Conservation (phyloP, 2,888 invertebrate genomes). For the Acanthosepion pharaonis region DNA sequence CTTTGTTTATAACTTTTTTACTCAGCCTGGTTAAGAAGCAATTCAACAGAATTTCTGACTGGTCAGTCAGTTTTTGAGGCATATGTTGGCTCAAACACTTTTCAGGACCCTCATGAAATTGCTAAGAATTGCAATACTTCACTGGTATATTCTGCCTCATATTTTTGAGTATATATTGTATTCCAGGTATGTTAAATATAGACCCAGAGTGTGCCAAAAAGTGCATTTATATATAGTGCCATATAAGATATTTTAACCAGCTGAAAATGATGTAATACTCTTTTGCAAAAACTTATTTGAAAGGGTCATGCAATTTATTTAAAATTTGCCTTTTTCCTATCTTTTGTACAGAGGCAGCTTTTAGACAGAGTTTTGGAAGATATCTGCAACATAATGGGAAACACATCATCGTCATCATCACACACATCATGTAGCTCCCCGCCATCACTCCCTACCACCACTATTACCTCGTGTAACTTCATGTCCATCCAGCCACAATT, state of each 20-base stretch:
- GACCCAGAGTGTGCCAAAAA: too few relatives aligned
- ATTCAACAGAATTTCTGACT: too few relatives aligned
- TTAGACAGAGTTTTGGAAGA: constrained; percentile 57
- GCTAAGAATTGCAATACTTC: not conserved
- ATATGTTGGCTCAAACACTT: too few relatives aligned
- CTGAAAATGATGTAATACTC: not conserved
- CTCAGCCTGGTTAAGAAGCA: too few relatives aligned
- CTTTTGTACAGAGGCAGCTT: constrained; percentile 56
- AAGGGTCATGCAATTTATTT: not conserved
- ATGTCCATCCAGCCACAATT: constrained; percentile 65
- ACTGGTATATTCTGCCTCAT: too few relatives aligned
- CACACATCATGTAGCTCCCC: constrained; percentile 47
- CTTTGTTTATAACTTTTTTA: too few relatives aligned
- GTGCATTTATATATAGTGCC: too few relatives aligned
- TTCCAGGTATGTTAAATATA: too few relatives aligned
- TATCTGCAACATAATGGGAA: constrained; percentile 56
- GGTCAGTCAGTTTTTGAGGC: too few relatives aligned
- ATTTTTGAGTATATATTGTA: too few relatives aligned
- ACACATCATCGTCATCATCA: constrained; percentile 47
- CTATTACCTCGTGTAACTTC: constrained; percentile 68
- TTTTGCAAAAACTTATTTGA: not conserved
- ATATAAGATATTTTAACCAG: too few relatives aligned
- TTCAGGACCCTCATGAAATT: too few relatives aligned
- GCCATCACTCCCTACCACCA: constrained; percentile 54
- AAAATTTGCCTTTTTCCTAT: not conserved